Evolutionary conservation across 2,797 vertebrate species (phyloP).

Genomic region (Lithobates sylvaticus): DNA sequence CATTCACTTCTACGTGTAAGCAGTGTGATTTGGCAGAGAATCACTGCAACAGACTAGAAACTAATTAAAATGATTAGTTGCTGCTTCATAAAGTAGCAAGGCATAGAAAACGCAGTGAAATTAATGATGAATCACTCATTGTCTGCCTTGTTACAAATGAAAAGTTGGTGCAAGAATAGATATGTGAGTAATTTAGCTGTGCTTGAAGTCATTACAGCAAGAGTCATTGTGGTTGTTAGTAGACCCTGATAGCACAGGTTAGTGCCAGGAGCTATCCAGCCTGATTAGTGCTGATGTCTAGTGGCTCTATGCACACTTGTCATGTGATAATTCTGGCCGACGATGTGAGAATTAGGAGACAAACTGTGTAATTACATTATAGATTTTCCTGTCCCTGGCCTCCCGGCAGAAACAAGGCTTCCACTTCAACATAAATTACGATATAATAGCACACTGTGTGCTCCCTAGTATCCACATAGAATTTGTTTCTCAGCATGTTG

Average conservation of each 20-base stretch:
- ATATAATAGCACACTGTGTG: not conserved
- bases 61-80: conserved; percentile 61
- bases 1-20: not conserved
- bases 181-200: not conserved
- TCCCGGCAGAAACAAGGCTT: not conserved
- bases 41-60: not conserved
- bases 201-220: conserved; percentile 14
- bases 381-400: conserved; percentile 14
- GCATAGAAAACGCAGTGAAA: not conserved
- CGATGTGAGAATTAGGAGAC: conserved; percentile 24
- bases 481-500: not conserved
- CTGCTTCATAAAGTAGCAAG: conserved; percentile 28
- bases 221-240: conserved; percentile 24
- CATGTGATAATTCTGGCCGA: conserved; percentile 31
- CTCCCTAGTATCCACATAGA: not conserved
- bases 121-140: conserved; percentile 32
- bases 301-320: not conserved
- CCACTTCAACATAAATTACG: not conserved
- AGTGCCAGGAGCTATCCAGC: conserved; percentile 56
- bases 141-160: conserved; percentile 33
- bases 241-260: conserved; percentile 14
- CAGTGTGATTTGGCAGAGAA: conserved; percentile 12
- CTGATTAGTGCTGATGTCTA: conserved; percentile 52
- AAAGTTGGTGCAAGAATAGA: not conserved
- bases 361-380: conserved; percentile 9